These are phyloP conservation scores for Limnodromus scolopaceus DNA, from an alignment of 2,797 vertebrate species.

Conservation along the genomic window DNA sequence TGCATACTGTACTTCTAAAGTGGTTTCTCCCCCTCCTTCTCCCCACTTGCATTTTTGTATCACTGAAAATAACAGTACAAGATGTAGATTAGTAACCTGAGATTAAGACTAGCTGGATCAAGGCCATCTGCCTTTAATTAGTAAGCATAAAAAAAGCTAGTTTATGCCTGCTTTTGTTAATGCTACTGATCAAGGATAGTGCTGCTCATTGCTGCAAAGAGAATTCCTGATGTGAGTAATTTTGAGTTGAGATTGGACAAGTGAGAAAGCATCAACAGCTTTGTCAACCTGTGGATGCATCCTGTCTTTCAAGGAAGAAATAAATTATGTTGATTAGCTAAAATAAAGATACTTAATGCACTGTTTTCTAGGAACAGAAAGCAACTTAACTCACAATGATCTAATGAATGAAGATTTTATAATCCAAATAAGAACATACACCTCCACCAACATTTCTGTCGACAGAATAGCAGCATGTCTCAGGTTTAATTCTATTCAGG, in stretches of 20 bases:
- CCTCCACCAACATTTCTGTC: neutral
- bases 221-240: neutral
- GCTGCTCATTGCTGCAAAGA: neutral
- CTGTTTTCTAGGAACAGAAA: neutral
- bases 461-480: neutral
- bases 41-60: neutral
- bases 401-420: neutral
- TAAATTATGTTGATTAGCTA: neutral
- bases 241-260: neutral
- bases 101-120: neutral
- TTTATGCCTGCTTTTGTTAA: neutral
- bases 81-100: neutral
- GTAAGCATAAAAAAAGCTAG: neutral
- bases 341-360: neutral
- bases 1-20: neutral
- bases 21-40: neutral
- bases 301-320: neutral
- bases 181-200: neutral
- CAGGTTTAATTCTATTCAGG: neutral
- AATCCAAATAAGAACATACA: neutral
- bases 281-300: neutral
- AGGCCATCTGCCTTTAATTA: neutral
- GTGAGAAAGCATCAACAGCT: neutral
- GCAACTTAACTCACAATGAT: neutral
- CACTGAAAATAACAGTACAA: neutral